These are phyloP conservation scores for Pica pica DNA, from an alignment of 2,113 vertebrate genomes.

Conservation along the genomic window DNA sequence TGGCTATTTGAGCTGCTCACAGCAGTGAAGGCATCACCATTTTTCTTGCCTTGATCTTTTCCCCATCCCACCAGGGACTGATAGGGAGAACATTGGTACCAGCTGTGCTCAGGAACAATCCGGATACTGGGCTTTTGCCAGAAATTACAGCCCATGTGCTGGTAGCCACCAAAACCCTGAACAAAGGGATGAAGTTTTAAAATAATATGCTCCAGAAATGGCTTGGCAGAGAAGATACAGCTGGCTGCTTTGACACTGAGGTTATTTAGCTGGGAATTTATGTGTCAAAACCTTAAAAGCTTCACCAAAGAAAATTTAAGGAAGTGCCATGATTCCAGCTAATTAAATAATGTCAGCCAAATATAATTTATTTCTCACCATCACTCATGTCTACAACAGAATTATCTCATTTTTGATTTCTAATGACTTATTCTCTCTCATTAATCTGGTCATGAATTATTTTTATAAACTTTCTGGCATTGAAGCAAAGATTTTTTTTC, in stretches of 20 bases:
- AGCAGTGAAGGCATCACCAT: not conserved
- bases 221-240: not conserved
- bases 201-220: conserved; percentile 1
- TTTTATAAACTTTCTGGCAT: conserved; percentile 61
- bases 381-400: conserved; percentile 58
- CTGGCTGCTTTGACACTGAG: conserved; percentile 16
- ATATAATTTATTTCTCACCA: conserved; percentile 65
- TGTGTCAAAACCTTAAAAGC: conserved; percentile 70
- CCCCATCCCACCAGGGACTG: not conserved
- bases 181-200: conserved; percentile 28
- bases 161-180: not conserved
- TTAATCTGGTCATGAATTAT: conserved; percentile 65
- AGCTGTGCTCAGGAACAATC: not conserved
- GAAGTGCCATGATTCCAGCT: conserved; percentile 68
- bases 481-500: conserved; percentile 27
- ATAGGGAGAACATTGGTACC: not conserved
- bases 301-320: conserved; percentile 68
- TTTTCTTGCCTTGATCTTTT: not conserved
- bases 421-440: conserved; percentile 62
- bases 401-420: conserved; percentile 64
- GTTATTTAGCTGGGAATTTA: conserved; percentile 68
- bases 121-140: not conserved
- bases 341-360: conserved; percentile 71
- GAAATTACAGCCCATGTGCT: not conserved
- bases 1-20: not conserved